phyloP scores from a whole-genome alignment of 37 sponge, comb jelly and placozoan species.

The Ianthella basta region DNA sequence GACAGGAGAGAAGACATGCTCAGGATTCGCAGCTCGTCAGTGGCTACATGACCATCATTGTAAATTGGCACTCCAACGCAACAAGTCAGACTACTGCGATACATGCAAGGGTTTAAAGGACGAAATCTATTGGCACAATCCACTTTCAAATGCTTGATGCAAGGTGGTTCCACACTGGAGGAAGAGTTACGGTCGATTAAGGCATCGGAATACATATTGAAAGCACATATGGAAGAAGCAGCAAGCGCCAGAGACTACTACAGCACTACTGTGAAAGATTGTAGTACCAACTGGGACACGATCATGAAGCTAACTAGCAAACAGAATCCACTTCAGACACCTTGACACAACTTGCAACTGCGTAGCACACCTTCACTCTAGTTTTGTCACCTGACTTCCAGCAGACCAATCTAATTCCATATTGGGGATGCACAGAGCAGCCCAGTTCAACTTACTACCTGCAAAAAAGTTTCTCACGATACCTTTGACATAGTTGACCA shows the following conservation, averaged over 20 bases:
- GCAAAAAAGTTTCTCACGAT: slow-evolving; percentile 47
- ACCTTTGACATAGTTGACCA: slow-evolving; percentile 53
- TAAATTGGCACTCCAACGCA: slow-evolving; percentile 30
- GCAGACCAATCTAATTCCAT: slow-evolving; percentile 47
- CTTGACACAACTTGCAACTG: not conserved
- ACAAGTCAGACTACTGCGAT: slow-evolving; percentile 10
- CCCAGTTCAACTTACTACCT: slow-evolving; percentile 52
- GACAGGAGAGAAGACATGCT: not conserved
- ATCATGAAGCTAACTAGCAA: not conserved
- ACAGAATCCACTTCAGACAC: not conserved
- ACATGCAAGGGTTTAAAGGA: slow-evolving; percentile 7
- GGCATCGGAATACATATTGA: not conserved
- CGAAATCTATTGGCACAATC: slow-evolving; percentile 19
- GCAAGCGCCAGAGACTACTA: slow-evolving; percentile 19
- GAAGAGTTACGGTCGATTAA: too few relatives aligned
- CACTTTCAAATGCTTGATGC: slow-evolving; percentile 12
- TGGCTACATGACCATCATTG: too few relatives aligned
- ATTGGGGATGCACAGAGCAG: slow-evolving; percentile 43
- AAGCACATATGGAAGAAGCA: slow-evolving; percentile 21
- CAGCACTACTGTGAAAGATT: not conserved
- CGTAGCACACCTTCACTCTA: slow-evolving; percentile 27
- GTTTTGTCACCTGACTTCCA: slow-evolving; percentile 42
- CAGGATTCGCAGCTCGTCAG: not conserved
- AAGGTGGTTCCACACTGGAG: too few relatives aligned
- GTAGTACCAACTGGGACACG: slow-evolving; percentile 26